Evolutionary conservation across 2,888 invertebrate species (phyloP), one percentile per base, ranked within the genome.

Genomic region (Zygaena filipendulae): DNA sequence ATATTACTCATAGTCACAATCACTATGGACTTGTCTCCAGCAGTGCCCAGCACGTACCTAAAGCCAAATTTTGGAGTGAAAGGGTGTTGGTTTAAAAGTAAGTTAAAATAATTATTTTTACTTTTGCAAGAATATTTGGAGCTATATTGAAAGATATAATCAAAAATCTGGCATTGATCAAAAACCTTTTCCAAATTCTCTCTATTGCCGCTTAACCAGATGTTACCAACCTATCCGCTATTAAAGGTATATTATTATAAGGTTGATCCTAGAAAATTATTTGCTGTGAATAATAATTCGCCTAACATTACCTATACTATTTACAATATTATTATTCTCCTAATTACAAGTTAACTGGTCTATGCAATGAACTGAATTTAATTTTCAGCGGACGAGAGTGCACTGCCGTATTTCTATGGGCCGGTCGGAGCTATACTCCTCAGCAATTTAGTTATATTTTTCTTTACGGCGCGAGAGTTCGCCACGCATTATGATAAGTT

Each of bases 21-120:
- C 37, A 61, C 70, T 3, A 81, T 84, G 82, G 82, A 85, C 40
- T 59, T 84, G 10, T 77, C 74, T 8, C 85, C 85, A 0, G 81
- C 82, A n/a, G 81, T 85, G 16, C 85, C 85, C 0, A 72, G 75
- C 47, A 81, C 82, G 1, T 83, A 83, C 40, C 63, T 83, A 10
- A 84, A 84, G 46, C 84, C 84, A 1, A 77, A 81, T 42, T 83
- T 84, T 38, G 83, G 83, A 11, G 70, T 70, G 4, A 75, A 75
- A 25, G 82, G 81, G 20, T 86, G 86, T 47, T 85, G 84, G 84
- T 85, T 85, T 37, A 68, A 81, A 52, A 81, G 86, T 86, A 58
- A 82, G 84, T 69, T n/a, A n/a, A 7, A 13, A 16, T 11, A 5
- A 13, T 4, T 19, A 19, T 23, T 18, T n/a, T 4, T 11, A 22